Percentiles rank a stretch among this genome's conserved stretches.
Evolutionary conservation across 2,113 vertebrate genomes (phyloP).

Genomic region (Motacilla alba): DNA sequence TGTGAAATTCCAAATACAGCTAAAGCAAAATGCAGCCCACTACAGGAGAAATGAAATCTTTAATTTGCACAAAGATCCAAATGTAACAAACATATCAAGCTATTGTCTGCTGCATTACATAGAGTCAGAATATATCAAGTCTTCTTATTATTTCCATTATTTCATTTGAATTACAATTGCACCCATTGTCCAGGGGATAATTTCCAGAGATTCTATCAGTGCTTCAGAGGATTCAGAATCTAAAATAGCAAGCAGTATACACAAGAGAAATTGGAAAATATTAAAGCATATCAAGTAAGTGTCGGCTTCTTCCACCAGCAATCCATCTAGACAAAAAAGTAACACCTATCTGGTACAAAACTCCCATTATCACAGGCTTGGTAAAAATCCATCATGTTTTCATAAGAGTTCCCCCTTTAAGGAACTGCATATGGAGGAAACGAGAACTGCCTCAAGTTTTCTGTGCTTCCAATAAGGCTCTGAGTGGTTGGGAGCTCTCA

Average conservation of each 20-base stretch:
- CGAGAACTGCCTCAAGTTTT: not conserved
- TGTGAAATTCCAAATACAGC: not conserved
- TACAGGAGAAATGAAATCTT: not conserved
- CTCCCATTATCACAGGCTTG: not conserved
- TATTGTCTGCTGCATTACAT: not conserved
- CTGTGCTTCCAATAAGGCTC: not conserved
- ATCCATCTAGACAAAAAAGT: not conserved
- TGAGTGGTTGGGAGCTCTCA: not conserved
- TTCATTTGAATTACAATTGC: conserved; percentile 29
- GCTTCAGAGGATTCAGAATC: not conserved
- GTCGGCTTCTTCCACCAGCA: not conserved
- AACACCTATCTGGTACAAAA: not conserved
- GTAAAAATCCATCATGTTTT: not conserved
- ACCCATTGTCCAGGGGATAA: not conserved
- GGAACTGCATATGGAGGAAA: not conserved
- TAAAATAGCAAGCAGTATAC: not conserved
- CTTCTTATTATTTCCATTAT: not conserved
- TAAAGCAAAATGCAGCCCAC: not conserved
- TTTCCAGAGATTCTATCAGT: conserved; percentile 7
- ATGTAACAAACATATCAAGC: not conserved
- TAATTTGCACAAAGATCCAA: not conserved
- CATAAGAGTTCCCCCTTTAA: not conserved
- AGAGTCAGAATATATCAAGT: not conserved
- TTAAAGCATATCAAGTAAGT: not conserved
- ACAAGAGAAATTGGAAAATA: not conserved